Evolutionary conservation across 2,888 invertebrate species (phyloP).

Genomic region (Chydorus sphaericus): DNA sequence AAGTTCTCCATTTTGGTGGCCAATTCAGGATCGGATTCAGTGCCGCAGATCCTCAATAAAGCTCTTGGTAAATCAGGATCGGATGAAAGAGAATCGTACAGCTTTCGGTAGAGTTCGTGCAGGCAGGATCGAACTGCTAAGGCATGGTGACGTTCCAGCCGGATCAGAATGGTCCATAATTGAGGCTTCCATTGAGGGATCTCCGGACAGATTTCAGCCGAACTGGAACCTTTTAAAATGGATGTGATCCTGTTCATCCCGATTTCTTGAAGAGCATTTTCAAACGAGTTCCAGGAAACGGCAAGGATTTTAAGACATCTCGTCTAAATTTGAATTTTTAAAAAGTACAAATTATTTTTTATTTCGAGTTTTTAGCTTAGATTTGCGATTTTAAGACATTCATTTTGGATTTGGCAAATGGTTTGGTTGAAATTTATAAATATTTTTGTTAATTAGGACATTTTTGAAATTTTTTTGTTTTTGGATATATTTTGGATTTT

Average conservation of each 20-base stretch:
- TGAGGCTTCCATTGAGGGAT: neutral
- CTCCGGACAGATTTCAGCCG: neutral
- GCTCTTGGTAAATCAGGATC: neutral
- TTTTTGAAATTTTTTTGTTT: no score
- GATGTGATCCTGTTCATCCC: neutral
- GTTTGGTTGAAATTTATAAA: no score
- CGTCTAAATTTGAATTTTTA: neutral
- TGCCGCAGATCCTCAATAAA: neutral
- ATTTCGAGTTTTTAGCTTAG: neutral
- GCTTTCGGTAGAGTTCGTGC: conserved; percentile 1
- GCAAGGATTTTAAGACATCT: conserved; percentile 4
- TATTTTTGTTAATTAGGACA: no score
- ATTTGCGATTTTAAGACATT: no score
- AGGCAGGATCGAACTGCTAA: neutral
- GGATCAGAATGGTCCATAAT: neutral
- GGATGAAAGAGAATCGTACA: neutral
- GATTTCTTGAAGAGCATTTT: neutral
- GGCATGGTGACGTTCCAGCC: neutral
- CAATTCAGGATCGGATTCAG: neutral
- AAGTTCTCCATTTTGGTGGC: conserved; percentile 5
- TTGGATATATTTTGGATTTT: no score
- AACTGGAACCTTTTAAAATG: neutral
- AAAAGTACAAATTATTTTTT: no score
- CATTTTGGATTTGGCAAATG: no score
- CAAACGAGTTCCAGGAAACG: neutral